Conservation (phyloP, 35 echinoderm and acorn worm genomes). For the Lytechinus variegatus region DNA sequence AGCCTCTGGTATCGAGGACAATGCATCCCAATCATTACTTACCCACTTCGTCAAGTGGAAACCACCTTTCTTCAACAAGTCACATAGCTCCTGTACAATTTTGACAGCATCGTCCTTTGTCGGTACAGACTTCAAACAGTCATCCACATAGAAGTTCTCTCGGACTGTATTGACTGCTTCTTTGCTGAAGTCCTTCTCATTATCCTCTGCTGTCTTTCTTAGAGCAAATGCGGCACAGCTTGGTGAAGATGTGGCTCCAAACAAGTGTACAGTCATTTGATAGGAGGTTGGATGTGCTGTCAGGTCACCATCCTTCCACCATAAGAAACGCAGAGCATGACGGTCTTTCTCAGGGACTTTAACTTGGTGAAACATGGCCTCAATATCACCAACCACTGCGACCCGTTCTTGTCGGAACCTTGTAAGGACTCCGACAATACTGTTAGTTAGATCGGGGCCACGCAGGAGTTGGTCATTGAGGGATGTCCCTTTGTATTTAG, state of each 20-base stretch:
- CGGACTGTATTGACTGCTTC: constrained; percentile 10
- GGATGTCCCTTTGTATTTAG: constrained; percentile 59
- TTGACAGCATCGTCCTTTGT: constrained; percentile 49
- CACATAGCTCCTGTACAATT: constrained; percentile 9
- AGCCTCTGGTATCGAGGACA: constrained; percentile 25
- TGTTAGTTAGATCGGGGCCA: constrained; percentile 58
- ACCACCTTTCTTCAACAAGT: background rate
- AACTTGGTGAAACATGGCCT: constrained; percentile 70
- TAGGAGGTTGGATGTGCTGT: constrained; percentile 35
- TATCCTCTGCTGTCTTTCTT: constrained; percentile 56
- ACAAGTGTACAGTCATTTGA: constrained; percentile 50
- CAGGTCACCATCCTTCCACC: constrained; percentile 61
- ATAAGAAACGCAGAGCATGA: constrained; percentile 57
- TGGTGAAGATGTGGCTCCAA: constrained; percentile 63
- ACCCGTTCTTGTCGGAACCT: constrained; percentile 51
- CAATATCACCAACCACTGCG: constrained; percentile 62
- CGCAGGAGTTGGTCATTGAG: constrained; percentile 60
- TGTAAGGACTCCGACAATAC: constrained; percentile 45
- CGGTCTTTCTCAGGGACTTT: constrained; percentile 44
- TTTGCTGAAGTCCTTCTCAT: background rate
- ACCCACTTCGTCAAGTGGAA: constrained; percentile 50
- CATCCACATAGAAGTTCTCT: constrained; percentile 69
- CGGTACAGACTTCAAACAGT: constrained; percentile 58
- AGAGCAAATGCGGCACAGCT: constrained; percentile 63
- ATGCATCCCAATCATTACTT: constrained; percentile 48